Percentiles rank a stretch among this genome's conserved stretches.
Conservation (phyloP, 1,140 invertebrate genomes). For the Copidosoma floridanum region DNA sequence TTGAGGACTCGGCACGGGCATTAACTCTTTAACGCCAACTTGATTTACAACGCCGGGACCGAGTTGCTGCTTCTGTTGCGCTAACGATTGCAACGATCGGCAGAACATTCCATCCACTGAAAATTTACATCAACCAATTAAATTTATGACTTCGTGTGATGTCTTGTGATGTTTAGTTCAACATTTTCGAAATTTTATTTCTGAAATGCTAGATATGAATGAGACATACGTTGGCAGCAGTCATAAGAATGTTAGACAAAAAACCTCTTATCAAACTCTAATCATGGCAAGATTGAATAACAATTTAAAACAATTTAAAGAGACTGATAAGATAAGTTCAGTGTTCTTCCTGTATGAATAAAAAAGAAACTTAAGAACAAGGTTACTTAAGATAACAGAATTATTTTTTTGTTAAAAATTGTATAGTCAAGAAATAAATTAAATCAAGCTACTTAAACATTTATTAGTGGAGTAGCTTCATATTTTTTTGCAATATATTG, state of each 20-base stretch:
- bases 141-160: no score
- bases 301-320: constrained; percentile 8
- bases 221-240: background rate
- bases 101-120: constrained; percentile 77
- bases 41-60: constrained; percentile 44
- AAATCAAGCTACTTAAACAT: no score
- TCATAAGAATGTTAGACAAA: background rate
- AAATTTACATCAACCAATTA: no score
- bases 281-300: constrained; percentile 10
- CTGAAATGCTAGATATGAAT: no score
- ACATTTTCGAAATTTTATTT: no score
- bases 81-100: constrained; percentile 74
- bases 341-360: background rate
- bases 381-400: constrained; percentile 27
- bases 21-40: constrained; percentile 72
- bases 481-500: no score
- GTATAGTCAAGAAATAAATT: background rate
- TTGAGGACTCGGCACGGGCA: constrained; percentile 94
- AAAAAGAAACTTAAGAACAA: constrained; percentile 8
- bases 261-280: constrained; percentile 3
- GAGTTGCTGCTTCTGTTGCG: constrained; percentile 70
- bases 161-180: no score
- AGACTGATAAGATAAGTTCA: constrained; percentile 6
- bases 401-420: constrained; percentile 31
- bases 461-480: no score